These are phyloP conservation scores for Drosophila engyochracea DNA, from an alignment of 2,888 invertebrate genomes.

Conservation along the genomic window DNA sequence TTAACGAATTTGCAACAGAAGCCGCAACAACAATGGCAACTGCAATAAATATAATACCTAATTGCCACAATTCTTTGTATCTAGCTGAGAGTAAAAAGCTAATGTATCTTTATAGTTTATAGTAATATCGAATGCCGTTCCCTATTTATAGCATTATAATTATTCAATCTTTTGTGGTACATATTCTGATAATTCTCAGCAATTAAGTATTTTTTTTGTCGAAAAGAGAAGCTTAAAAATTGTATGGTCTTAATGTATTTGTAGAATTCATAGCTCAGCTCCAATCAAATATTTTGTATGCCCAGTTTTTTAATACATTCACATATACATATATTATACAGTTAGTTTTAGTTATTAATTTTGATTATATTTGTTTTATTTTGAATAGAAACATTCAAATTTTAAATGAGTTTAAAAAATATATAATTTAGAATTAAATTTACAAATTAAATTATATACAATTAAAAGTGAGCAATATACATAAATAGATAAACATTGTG, in stretches of 20 bases:
- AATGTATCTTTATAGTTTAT: not conserved
- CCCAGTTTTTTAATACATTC: too few relatives aligned
- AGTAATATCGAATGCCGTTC: not conserved
- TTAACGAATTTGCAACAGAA: constrained; percentile 3
- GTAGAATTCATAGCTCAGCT: not conserved
- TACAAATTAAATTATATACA: not conserved
- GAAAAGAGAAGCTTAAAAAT: not conserved
- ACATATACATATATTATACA: too few relatives aligned
- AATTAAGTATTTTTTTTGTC: not conserved
- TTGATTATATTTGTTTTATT: not conserved
- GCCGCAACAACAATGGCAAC: not conserved
- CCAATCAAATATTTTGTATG: not conserved
- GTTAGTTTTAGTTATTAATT: too few relatives aligned
- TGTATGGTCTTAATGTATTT: not conserved
- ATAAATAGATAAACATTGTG: not conserved
- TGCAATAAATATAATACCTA: not conserved
- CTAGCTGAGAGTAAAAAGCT: not conserved
- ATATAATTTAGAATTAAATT: not conserved
- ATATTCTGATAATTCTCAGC: not conserved
- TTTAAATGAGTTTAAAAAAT: not conserved
- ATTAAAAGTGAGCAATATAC: not conserved
- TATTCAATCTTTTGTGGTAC: not conserved
- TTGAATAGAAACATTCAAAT: too few relatives aligned
- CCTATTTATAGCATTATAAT: not conserved
- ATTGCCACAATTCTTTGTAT: not conserved